Base-by-base conservation (phyloP, 2,113 vertebrate species). In the Oreochromis aureus region DNA sequence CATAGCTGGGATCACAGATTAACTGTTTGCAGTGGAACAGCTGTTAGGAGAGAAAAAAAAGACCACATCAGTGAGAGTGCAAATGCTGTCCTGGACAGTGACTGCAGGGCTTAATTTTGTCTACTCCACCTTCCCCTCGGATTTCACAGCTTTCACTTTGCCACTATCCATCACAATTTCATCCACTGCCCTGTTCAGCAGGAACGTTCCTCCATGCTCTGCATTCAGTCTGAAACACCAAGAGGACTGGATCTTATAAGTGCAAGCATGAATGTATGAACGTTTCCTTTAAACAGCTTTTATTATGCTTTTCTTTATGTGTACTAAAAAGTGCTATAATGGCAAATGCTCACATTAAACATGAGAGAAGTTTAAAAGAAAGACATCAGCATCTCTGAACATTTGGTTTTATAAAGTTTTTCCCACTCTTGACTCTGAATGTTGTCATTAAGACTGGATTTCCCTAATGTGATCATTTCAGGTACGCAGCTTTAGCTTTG, bases 21-120 rank as follows among this genome's bases (percentile, higher is more conserved):
- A 99, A 97, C 96, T 99, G 98, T 95, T 99, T 98, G 94, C 98
- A 99, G 79, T 95, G 97, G 85, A 98, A 98, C 6, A 98, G 91
- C 98, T 99, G 83, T 48, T 11, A 9, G 34, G 41, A 83, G 6
- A 73, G 61, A 15, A 12, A 13, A 84, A 5, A 5, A 44, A 81
- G 10, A 51, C 7, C 73, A 53, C 46, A 55, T 86, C 4, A 41
- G 6, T n/a, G 8, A 73, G 54, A 3, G 32, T n/a, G 22, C 58
- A 39, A 1, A 11, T 58, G 7, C 5, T 13, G 44, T 18, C 1
- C 55, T 13, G 12, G 12, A 69, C 11, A 55, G 8, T 54, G 10
- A 10, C 10, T 86, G 13, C 34, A 24, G 6, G 4, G 7, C 10
- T 18, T 22, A 15, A 15, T 9, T 48, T 10, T 15, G 11, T 85